A percentile compares a stretch with the other conserved stretches of the same genome.
phyloP scores from a whole-genome alignment of 2,888 invertebrate genomes.

The Tenodera sinensis region DNA sequence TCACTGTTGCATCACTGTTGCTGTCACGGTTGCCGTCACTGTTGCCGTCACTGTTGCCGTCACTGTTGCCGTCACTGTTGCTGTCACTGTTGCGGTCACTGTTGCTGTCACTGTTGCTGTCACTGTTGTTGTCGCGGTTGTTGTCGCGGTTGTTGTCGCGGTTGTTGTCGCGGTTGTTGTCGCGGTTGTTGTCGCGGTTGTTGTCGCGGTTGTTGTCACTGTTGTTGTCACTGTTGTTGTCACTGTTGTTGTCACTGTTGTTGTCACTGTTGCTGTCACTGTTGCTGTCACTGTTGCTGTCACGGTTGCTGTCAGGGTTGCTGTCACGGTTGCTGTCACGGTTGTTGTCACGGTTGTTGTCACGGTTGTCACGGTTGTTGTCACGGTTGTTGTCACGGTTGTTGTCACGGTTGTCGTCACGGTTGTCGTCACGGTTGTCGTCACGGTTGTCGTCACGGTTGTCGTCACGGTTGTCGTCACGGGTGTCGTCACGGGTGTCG shows the following conservation, averaged over 20 bases:
- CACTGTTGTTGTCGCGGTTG: too few species aligned
- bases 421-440: background rate
- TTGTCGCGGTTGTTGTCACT: too few species aligned
- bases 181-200: too few species aligned
- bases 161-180: too few species aligned
- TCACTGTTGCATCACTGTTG: background rate
- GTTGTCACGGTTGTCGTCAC: conserved; percentile 11
- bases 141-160: too few species aligned
- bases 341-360: too few species aligned
- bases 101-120: conserved; percentile 1
- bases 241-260: conserved; percentile 7
- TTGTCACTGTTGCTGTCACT: conserved; percentile 1
- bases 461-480: background rate
- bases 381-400: too few species aligned
- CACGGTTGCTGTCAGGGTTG: background rate
- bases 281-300: background rate
- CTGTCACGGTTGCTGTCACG: too few species aligned
- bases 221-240: conserved; percentile 8
- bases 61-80: background rate
- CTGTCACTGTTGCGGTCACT: conserved; percentile 10
- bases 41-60: too few species aligned
- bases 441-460: conserved; percentile 4
- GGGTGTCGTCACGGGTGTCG: too few species aligned
- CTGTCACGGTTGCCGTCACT: too few species aligned
- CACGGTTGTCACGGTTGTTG: too few species aligned